Percentiles rank a stretch among this genome's conserved stretches.
These are phyloP conservation scores for Lepus townsendii DNA, from an alignment of 2,797 vertebrate species.

Conservation along the genomic window DNA sequence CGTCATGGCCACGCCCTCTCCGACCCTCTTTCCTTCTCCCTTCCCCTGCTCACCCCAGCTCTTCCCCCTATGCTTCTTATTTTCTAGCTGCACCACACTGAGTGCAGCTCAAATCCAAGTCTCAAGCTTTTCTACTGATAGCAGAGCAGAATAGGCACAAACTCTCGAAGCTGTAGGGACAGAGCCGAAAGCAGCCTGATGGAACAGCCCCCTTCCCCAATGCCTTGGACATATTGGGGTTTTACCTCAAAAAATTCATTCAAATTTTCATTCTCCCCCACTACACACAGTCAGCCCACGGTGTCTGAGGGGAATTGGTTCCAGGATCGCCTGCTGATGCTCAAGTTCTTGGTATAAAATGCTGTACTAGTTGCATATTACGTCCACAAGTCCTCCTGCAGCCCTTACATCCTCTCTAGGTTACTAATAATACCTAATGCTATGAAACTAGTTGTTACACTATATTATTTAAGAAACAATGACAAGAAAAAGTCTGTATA, in stretches of 20 bases:
- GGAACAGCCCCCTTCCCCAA: background rate
- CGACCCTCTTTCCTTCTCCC: background rate
- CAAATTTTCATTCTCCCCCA: background rate
- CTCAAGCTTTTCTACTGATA: background rate
- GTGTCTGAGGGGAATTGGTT: no score
- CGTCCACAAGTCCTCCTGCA: no score
- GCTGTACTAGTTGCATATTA: no score
- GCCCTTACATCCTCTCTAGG: no score
- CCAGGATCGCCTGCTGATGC: no score
- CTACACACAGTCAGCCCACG: no score
- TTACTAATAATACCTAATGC: no score
- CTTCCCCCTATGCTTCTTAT: background rate
- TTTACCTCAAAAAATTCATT: constrained; percentile 25
- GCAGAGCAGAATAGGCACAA: background rate
- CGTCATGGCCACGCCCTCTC: background rate
- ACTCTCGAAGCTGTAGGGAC: background rate
- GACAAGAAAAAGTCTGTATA: no score
- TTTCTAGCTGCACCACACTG: background rate
- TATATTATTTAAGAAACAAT: no score
- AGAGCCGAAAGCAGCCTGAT: background rate
- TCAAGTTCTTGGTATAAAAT: no score
- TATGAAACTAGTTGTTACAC: no score
- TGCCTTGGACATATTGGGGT: background rate
- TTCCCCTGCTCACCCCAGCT: background rate
- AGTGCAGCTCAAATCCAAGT: background rate